Evolutionary conservation across 2,113 vertebrate genomes (phyloP).

Genomic region (Struthidea cinerea): DNA sequence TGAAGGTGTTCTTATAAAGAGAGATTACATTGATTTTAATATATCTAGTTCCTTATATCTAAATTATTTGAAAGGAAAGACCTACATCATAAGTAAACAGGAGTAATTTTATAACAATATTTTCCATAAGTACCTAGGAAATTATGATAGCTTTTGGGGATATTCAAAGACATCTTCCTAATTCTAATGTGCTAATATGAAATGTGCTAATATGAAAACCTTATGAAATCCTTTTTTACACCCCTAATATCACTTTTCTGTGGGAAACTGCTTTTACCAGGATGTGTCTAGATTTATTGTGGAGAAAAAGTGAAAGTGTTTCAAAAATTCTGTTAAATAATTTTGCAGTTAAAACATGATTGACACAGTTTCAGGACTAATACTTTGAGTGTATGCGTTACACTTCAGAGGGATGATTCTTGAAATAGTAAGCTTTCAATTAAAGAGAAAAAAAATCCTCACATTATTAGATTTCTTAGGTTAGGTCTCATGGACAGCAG

Average conservation of each 20-base stretch:
- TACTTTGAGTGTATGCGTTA: neutral
- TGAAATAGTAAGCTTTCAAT: neutral
- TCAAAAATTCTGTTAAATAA: neutral
- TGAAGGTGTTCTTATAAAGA: neutral
- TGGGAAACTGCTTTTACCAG: neutral
- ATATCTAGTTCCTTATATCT: neutral
- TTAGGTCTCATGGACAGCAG: neutral
- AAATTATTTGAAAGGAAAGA: neutral
- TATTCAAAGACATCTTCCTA: neutral
- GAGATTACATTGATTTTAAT: neutral
- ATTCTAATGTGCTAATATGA: neutral
- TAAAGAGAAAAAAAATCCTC: neutral
- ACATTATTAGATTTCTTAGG: neutral
- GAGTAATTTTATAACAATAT: neutral
- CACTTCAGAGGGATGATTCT: neutral
- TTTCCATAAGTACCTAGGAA: neutral
- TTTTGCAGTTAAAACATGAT: neutral
- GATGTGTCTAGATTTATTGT: neutral
- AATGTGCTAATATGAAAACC: neutral
- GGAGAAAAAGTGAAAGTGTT: neutral
- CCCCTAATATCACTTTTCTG: neutral
- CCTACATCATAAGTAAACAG: neutral
- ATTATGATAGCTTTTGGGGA: neutral
- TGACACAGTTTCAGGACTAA: neutral
- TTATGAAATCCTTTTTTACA: neutral